Conservation (phyloP, 2,797 vertebrate species). For the Betta splendens region DNA sequence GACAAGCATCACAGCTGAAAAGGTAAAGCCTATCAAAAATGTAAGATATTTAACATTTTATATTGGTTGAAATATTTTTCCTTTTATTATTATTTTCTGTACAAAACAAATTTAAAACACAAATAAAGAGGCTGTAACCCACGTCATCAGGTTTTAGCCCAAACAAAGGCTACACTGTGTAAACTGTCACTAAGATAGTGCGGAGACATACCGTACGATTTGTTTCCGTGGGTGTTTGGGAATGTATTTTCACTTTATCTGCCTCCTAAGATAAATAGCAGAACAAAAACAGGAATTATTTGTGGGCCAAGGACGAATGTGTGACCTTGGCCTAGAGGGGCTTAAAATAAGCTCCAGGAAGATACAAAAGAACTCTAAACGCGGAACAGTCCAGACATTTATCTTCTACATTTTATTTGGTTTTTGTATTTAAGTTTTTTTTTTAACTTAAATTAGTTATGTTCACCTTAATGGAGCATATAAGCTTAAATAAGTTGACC, state of each 20-base stretch:
- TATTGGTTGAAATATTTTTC: not conserved
- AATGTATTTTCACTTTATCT: slow-evolving; percentile 18
- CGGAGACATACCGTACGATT: not conserved
- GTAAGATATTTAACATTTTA: not conserved
- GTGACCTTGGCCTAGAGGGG: slow-evolving; percentile 17
- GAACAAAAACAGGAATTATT: slow-evolving; percentile 48
- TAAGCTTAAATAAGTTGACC: no score
- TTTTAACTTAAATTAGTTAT: no score
- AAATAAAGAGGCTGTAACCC: not conserved
- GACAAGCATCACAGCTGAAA: slow-evolving; percentile 8
- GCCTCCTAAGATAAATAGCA: not conserved
- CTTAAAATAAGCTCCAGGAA: slow-evolving; percentile 26
- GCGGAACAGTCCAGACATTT: not conserved
- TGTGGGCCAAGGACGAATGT: slow-evolving; percentile 20
- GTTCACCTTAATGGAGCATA: no score
- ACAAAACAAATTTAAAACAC: no score
- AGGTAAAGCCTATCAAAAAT: slow-evolving; percentile 32
- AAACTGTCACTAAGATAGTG: no score
- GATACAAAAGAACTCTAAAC: slow-evolving; percentile 4
- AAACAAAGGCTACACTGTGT: no score
- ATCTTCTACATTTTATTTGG: not conserved
- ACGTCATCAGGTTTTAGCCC: no score
- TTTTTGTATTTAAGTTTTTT: no score
- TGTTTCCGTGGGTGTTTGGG: slow-evolving; percentile 19
- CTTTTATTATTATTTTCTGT: not conserved